Percentiles rank a stretch among this genome's conserved stretches.
Conservation (phyloP, 2,797 vertebrate genomes). For the Falco rusticolus region DNA sequence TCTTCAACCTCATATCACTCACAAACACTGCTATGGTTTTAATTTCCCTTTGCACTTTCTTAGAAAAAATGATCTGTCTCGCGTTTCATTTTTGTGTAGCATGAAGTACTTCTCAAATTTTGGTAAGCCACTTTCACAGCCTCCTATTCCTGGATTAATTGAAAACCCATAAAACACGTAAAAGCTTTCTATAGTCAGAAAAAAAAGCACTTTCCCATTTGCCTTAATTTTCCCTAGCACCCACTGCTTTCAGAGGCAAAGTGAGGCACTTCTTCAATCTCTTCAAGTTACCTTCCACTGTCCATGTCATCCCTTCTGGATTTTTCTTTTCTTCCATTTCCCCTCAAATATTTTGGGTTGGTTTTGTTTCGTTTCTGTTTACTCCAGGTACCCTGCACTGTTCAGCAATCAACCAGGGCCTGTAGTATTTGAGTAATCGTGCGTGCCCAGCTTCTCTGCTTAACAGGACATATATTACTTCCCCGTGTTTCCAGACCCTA, state of each 20-base stretch:
- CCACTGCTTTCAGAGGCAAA: neutral
- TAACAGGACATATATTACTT: neutral
- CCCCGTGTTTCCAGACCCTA: neutral
- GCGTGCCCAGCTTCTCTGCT: neutral
- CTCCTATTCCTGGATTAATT: neutral
- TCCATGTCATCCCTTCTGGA: neutral
- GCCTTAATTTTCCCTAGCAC: neutral
- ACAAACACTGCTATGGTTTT: neutral
- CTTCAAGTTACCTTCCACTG: neutral
- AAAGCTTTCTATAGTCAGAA: neutral
- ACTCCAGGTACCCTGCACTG: neutral
- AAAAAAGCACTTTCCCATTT: neutral
- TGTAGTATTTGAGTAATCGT: neutral
- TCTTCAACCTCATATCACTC: neutral
- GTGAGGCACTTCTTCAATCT: neutral
- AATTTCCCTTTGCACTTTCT: neutral
- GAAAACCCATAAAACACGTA: neutral
- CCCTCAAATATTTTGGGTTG: neutral
- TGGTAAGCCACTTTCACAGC: neutral
- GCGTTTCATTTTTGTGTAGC: neutral
- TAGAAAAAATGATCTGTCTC: neutral
- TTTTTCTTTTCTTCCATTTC: neutral
- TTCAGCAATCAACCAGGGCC: accelerated
- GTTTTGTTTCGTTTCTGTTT: neutral
- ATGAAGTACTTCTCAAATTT: neutral